Evolutionary conservation across 2,797 vertebrate species (phyloP), one percentile per base, ranked within the genome.

Genomic region (Enteromius thamalakanensis): DNA sequence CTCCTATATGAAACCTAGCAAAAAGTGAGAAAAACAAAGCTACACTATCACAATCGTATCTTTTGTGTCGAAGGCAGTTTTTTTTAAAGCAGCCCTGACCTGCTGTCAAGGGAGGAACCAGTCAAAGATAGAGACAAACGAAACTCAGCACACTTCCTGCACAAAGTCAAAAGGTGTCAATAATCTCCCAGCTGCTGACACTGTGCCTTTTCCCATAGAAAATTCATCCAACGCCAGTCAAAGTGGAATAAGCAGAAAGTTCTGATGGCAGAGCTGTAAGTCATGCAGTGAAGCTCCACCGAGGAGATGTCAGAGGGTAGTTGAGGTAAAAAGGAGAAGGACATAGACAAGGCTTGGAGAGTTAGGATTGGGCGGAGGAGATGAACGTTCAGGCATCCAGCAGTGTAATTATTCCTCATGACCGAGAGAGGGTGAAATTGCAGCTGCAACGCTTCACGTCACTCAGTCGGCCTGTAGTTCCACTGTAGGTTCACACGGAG

Each of bases 351-450:
- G 23, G 47, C 82, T 79, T 70, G 79, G 37, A 26, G 64, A 60
- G 64, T 23, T 14, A 29, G 78, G 80, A 80, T 82, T 84, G 55
- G 81, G 89, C 49, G 23, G 82, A 81, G 83, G 5, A 80, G 87
- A 91, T 81, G 80, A 90, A 91, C 87, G 75, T 88, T 89, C 88
- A 81, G 93, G 86, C 91, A 90, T 89, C 89, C 88, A 93, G 91
- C 86, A 70, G 90, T 91, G 89, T 93, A 91, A 93, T 94, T 94
- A 92, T 93, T 92, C 91, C 91, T 93, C 90, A 85, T 90, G 55
- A 90, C 87, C 88, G 88, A 86, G 89, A 90, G 89, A 91, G 90
- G 90, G 84, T 90, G 91, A 93, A 93, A 92, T 92, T 92, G 91
- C 90, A 88, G 81, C 91, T 86, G 90, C 90, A 85, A 80, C 83